Percentiles rank a stretch among this genome's conserved stretches.
phyloP scores from a whole-genome alignment of 2,888 invertebrate genomes.

The Sinelater perroti region DNA sequence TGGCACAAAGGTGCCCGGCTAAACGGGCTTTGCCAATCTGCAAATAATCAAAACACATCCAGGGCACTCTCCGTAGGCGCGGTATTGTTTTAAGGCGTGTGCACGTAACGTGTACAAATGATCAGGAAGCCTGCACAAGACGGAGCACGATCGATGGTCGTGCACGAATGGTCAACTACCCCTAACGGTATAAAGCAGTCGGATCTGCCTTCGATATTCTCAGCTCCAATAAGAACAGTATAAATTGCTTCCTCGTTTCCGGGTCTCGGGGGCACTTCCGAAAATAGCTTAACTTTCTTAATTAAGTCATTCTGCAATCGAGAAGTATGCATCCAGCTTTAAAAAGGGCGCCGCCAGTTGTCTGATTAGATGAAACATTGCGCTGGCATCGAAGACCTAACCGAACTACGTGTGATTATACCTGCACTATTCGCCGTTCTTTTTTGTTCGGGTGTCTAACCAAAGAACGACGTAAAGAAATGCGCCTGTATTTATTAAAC shows the following conservation, averaged over 20 bases:
- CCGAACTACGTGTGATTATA: conserved; percentile 15
- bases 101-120: conserved; percentile 40
- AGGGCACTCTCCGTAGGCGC: conserved; percentile 15
- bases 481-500: conserved; percentile 24
- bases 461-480: conserved; percentile 3
- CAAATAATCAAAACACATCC: conserved; percentile 21
- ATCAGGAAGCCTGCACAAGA: conserved; percentile 32
- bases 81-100: conserved; percentile 36
- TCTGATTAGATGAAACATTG: conserved; percentile 34
- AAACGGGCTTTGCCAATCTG: conserved; percentile 16
- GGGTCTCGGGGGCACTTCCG: conserved; percentile 34
- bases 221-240: conserved; percentile 38
- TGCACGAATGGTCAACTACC: conserved; percentile 35
- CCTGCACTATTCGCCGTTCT: conserved; percentile 19
- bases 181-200: conserved; percentile 31
- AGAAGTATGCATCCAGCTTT: conserved; percentile 39
- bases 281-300: conserved; percentile 43
- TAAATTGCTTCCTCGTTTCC: conserved; percentile 38
- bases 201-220: conserved; percentile 30
- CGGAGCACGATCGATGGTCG: conserved; percentile 32
- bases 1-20: conserved; percentile 15
- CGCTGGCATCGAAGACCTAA: conserved; percentile 20
- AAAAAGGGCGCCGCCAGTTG: conserved; percentile 38
- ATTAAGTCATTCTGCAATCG: conserved; percentile 43
- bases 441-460: too few relatives aligned